Evolutionary conservation across 2,797 vertebrate species (phyloP), one percentile per base, ranked within the genome.

Genomic region (Sarcophilus harrisii): DNA sequence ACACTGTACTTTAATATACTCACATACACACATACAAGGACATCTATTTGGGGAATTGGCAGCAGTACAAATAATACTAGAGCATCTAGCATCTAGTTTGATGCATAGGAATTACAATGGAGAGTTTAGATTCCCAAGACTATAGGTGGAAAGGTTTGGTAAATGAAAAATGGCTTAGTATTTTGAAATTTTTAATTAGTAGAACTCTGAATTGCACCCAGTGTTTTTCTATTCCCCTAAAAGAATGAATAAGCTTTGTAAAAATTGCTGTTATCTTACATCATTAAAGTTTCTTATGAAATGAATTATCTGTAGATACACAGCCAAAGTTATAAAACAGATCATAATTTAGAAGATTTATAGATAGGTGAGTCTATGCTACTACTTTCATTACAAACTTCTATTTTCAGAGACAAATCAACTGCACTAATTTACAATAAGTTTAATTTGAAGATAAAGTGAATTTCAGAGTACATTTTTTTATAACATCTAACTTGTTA

Each of bases 51-150:
- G 38, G 55, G 32, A 92, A 92, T 14, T 52, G 29, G 91, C 58
- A 58, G 57, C 91, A 92, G 30, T 27, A 95, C 95, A 91, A 87
- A 38, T 87, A 73, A 95, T 60, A 57, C 59, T 49, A 94, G 94
- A 96, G 94, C 95, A 58, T 97, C 98, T 97, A 49, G 49, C 49
- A 49, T 97, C 97, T 98, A 96, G 97, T 93, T n/a, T 92, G 93
- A 32, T 28, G 8, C 60, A 24, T 54, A 93, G 58, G 94, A 97
- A 98, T 93, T 97, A 96, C 96, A 98, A 14, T 1, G 4, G 89
- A 57, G 8, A 91, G n/a, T 96, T 94, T 55, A 21, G n/a, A 59
- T 52, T 87, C 9, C n/a, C 60, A 21, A 49, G 30, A 6, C 32
- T 27, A 1, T 24, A 18, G 1, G 1, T 93, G 54, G 57, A 52